Evolutionary conservation across 2,113 vertebrate species (phyloP).

Genomic region (Noctilio leporinus): DNA sequence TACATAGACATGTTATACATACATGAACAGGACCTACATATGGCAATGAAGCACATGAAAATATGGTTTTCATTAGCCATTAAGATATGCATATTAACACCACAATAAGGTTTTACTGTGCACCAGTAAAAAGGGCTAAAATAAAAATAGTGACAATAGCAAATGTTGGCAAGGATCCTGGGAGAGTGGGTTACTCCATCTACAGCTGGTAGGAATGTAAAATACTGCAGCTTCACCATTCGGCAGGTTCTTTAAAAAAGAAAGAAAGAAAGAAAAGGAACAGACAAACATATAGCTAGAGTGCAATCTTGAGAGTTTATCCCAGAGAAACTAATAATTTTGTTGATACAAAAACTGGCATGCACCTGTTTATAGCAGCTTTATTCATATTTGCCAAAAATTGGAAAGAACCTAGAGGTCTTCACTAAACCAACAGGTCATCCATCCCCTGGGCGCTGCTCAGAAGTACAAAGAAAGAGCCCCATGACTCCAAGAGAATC

Average conservation of each 20-base stretch:
- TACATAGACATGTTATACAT: no score
- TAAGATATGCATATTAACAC: background rate
- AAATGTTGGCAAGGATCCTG: background rate
- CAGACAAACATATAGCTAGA: background rate
- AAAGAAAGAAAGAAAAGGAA: background rate
- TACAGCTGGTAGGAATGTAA: background rate
- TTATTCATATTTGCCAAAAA: background rate
- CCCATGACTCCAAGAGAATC: background rate
- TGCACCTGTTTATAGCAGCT: background rate
- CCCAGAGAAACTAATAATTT: background rate
- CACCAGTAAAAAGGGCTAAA: background rate
- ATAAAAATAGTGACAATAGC: background rate
- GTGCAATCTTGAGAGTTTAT: background rate
- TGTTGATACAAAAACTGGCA: background rate
- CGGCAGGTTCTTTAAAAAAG: background rate
- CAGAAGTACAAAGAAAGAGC: background rate
- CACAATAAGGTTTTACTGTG: background rate
- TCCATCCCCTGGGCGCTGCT: rapidly evolving
- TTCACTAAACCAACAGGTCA: background rate
- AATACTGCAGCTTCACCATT: background rate
- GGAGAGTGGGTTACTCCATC: rapidly evolving
- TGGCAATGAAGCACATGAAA: background rate
- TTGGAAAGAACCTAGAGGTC: background rate
- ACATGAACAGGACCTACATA: background rate
- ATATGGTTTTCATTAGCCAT: background rate